Percentiles rank a stretch among this genome's conserved stretches.
Conservation (phyloP, 1,140 invertebrate species). For the Lerema accius region DNA sequence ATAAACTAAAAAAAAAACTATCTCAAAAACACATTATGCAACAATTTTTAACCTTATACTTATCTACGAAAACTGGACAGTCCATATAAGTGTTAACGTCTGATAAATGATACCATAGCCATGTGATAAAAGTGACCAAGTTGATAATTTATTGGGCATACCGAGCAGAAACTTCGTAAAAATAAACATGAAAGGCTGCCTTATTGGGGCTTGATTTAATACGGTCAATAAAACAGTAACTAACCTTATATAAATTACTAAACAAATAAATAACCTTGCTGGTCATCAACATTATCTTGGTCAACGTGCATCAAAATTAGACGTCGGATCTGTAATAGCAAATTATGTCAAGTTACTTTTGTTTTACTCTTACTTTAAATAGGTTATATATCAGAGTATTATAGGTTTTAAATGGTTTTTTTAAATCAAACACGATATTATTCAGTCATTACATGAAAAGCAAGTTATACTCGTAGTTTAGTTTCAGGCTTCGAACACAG, state of each 20-base stretch:
- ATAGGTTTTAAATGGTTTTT: no score
- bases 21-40: neutral
- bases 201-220: slow-evolving; percentile 82
- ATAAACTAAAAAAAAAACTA: neutral
- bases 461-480: no score
- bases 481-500: no score
- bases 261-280: slow-evolving; percentile 80
- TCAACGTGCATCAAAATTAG: slow-evolving; percentile 57
- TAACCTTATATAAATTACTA: slow-evolving; percentile 82
- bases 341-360: slow-evolving; percentile 40
- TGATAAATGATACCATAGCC: slow-evolving; percentile 70
- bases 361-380: no score
- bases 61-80: no score
- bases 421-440: no score
- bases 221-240: slow-evolving; percentile 81
- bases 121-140: slow-evolving; percentile 80
- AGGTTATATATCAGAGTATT: no score
- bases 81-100: slow-evolving; percentile 65
- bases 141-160: slow-evolving; percentile 80
- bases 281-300: slow-evolving; percentile 74
- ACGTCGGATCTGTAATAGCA: slow-evolving; percentile 49
- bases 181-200: slow-evolving; percentile 82
- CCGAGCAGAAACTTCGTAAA: slow-evolving; percentile 80
- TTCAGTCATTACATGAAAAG: no score
- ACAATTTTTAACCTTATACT: no score